Base-by-base conservation (phyloP, 2,888 invertebrate species). In the Ichneumon xanthorius region DNA sequence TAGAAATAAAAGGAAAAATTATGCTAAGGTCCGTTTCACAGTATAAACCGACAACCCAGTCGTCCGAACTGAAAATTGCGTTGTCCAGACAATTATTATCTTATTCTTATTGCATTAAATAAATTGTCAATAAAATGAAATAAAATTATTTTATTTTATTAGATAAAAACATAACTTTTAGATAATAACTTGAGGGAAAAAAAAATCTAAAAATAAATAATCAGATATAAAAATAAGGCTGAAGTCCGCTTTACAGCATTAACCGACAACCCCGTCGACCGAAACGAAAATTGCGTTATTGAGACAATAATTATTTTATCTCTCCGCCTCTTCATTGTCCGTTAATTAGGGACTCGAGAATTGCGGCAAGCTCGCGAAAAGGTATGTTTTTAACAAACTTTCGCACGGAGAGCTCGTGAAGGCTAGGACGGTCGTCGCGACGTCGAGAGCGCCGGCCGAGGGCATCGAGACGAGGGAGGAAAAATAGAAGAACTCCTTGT, bases 401-500 rank as follows among this genome's bases (percentile, higher is more conserved):
- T 61, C 16, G 61, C 11, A 22, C 16, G 19, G 77, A 53, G 67
- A 50, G 67, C n/a, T 55, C n/a, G 58, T 6, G 68, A 48, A 30
- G 61, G 58, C 61, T n/a, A 68, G 40, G 22, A 19, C 68, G 55
- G 55, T 19, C 50, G 16, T 50, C 55, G 55, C 48, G 58, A 14
- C 45, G 71, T 53, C 30, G n/a, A 33, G 53, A 76, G 67, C 22
- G 48, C 22, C 63, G 76, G 2, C 16, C 61, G 68, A 63, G 71
- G 79, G 71, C 33, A 50, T 71, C 63, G 70, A 71, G 68, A 65
- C 53, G 53, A 72, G 65, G 71, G 71, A 72, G 63, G 71, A 63
- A 80, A 72, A 72, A 72, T 72, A 80, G 65, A 72, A 72, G 40
- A 80, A 80, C 37, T 79, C 30, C 33, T 71, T 48, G 78, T 63